A percentile compares a stretch with the other conserved stretches of the same genome.
phyloP scores from a whole-genome alignment of 1,140 invertebrate genomes.

The Cherax destructor region DNA sequence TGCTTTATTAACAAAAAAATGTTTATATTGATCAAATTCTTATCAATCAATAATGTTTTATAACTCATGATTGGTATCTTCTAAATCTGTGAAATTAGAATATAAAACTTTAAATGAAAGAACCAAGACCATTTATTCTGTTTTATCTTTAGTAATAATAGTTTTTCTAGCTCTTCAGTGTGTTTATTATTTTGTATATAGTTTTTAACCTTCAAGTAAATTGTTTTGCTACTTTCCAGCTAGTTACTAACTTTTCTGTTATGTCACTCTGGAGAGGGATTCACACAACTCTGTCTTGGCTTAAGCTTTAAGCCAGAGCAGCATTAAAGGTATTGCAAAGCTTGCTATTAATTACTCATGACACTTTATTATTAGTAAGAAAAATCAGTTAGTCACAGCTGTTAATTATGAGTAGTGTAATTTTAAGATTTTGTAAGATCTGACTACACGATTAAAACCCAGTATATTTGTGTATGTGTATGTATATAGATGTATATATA shows the following conservation, averaged over 20 bases:
- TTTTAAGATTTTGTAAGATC: slow-evolving; percentile 14
- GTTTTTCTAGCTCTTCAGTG: slow-evolving; percentile 6
- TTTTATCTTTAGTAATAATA: background rate
- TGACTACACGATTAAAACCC: background rate
- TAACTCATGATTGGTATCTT: background rate
- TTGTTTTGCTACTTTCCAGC: slow-evolving; percentile 8
- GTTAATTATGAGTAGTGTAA: slow-evolving; percentile 15
- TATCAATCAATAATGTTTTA: background rate
- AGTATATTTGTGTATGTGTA: background rate
- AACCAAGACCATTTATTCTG: background rate
- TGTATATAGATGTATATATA: background rate
- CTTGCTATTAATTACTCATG: slow-evolving; percentile 1
- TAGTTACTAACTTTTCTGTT: background rate
- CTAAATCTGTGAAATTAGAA: no score
- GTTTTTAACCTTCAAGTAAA: slow-evolving; percentile 19
- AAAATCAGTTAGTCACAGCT: background rate
- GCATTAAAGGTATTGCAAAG: slow-evolving; percentile 22
- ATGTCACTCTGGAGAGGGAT: background rate
- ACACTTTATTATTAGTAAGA: background rate
- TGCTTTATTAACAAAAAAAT: no score
- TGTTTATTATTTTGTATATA: slow-evolving; percentile 17
- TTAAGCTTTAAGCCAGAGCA: slow-evolving; percentile 6
- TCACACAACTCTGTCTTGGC: slow-evolving; percentile 18
- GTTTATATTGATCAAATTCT: no score
- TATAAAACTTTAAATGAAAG: no score